Percentiles rank a stretch among this genome's conserved stretches.
phyloP scores from a whole-genome alignment of 2,888 invertebrate genomes.

The Pollenia amentaria region DNA sequence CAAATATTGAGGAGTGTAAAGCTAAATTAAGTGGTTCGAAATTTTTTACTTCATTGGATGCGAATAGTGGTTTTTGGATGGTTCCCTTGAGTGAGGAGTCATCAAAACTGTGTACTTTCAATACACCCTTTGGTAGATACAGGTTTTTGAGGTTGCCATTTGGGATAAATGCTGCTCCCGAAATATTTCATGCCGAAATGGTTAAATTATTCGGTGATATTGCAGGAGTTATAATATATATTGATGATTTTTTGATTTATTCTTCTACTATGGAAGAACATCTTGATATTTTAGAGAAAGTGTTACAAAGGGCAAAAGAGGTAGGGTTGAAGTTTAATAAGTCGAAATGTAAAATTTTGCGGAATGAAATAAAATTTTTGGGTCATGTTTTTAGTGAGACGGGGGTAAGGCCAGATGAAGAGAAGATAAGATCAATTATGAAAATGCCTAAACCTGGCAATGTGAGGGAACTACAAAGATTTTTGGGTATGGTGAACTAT shows the following conservation, averaged over 20 bases:
- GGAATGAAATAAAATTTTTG: slow-evolving; percentile 56
- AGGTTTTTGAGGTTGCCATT: slow-evolving; percentile 68
- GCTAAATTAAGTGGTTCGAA: background rate
- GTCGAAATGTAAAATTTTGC: slow-evolving; percentile 48
- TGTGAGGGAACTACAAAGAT: too few species aligned
- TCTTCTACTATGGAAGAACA: slow-evolving; percentile 55
- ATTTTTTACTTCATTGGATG: slow-evolving; percentile 17
- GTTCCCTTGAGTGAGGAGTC: slow-evolving; percentile 73
- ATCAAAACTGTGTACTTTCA: slow-evolving; percentile 75
- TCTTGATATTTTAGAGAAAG: slow-evolving; percentile 3
- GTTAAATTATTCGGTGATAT: slow-evolving; percentile 58
- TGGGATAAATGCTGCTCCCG: slow-evolving; percentile 65
- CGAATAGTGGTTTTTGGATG: slow-evolving; percentile 73
- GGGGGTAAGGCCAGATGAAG: too few species aligned
- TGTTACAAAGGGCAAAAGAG: slow-evolving; percentile 62
- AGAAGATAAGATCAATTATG: too few species aligned
- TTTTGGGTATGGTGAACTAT: too few species aligned
- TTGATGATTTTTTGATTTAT: slow-evolving; percentile 68
- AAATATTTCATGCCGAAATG: slow-evolving; percentile 68
- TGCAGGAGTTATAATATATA: slow-evolving; percentile 59
- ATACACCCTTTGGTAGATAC: slow-evolving; percentile 74
- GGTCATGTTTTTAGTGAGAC: slow-evolving; percentile 58
- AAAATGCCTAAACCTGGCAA: too few species aligned
- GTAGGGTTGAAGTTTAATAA: slow-evolving; percentile 70
- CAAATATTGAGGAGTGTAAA: background rate